These are phyloP conservation scores for Pelecanus crispus DNA, from an alignment of 2,113 vertebrate species.

Conservation along the genomic window DNA sequence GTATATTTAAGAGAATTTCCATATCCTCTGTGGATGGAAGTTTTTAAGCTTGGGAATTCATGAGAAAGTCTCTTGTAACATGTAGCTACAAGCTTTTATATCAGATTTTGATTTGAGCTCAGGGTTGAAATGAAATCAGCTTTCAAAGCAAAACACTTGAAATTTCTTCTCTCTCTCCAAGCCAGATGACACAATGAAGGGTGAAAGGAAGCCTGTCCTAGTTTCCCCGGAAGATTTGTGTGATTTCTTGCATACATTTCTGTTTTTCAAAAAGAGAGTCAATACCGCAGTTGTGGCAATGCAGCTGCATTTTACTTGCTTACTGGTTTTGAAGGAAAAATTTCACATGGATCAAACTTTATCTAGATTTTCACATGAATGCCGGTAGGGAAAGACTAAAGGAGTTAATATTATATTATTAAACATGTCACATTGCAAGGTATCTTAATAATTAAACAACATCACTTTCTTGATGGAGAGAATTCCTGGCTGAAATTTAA, in stretches of 20 bases:
- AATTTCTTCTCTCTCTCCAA: background rate
- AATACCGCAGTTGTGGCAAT: background rate
- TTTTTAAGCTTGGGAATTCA: background rate
- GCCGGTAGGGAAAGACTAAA: background rate
- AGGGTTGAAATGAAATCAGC: background rate
- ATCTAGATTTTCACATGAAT: background rate
- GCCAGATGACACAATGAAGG: background rate
- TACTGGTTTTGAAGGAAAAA: background rate
- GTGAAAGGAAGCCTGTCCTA: background rate
- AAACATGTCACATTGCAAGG: conserved; percentile 14
- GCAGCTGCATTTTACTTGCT: background rate
- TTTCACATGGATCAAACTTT: background rate
- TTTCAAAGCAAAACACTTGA: background rate
- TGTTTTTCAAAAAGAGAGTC: background rate
- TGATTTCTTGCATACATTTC: background rate
- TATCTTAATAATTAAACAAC: conserved; percentile 54
- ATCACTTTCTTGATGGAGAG: background rate
- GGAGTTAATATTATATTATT: conserved; percentile 13
- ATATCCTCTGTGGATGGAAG: background rate
- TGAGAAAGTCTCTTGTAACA: background rate
- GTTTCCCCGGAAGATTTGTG: background rate
- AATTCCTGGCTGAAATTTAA: conserved; percentile 36
- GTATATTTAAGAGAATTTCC: background rate
- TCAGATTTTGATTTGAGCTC: background rate
- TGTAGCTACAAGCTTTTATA: background rate